Conservation (phyloP, 2,888 invertebrate genomes). For the Harpalus rubripes region DNA sequence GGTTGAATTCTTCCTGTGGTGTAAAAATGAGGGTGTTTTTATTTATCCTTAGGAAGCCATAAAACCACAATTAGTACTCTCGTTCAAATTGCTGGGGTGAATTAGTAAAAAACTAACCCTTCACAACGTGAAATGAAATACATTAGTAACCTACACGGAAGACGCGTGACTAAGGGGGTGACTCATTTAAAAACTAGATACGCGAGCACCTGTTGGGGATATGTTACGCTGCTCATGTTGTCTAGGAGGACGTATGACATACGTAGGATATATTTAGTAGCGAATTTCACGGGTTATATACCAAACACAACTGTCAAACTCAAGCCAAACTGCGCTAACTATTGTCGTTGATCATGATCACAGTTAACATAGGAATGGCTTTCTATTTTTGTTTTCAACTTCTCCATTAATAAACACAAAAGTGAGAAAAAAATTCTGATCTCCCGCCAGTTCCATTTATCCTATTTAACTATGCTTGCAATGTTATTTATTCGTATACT, state of each 20-base stretch:
- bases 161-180: conserved; percentile 41
- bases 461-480: too few species aligned
- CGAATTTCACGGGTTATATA: conserved; percentile 19
- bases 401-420: too few species aligned
- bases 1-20: conserved; percentile 12
- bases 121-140: conserved; percentile 34
- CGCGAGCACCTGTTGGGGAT: conserved; percentile 36
- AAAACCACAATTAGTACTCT: conserved; percentile 44
- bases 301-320: conserved; percentile 25
- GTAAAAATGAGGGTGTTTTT: conserved; percentile 48
- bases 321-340: not conserved
- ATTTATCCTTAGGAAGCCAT: conserved; percentile 46
- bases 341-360: not conserved
- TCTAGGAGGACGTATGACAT: conserved; percentile 19
- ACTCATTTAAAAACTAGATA: conserved; percentile 53
- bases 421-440: too few species aligned
- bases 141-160: conserved; percentile 23
- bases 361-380: not conserved
- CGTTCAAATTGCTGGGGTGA: conserved; percentile 25
- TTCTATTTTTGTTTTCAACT: not conserved
- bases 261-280: conserved; percentile 36
- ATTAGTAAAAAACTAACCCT: conserved; percentile 48
- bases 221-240: conserved; percentile 24
- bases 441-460: too few species aligned
- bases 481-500: too few species aligned